Conservation (phyloP, 1,140 invertebrate species). For the Chionoecetes opilio region DNA sequence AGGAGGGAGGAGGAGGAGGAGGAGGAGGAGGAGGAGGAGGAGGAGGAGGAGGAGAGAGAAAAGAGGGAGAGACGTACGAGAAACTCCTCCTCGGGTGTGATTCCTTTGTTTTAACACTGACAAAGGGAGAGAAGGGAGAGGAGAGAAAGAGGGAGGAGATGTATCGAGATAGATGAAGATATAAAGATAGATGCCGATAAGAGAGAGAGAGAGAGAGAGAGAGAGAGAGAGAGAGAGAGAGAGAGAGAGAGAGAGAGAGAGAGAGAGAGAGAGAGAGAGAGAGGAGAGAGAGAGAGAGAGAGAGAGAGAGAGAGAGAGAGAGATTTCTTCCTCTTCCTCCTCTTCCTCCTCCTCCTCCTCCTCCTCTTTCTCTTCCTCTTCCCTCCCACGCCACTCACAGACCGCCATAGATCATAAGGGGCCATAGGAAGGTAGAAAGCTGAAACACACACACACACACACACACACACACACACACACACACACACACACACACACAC, state of each 20-base stretch:
- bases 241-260: constrained; percentile 27
- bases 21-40: neutral
- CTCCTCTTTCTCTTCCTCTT: neutral
- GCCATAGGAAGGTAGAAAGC: neutral
- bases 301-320: neutral
- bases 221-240: neutral
- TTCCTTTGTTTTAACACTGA: constrained; percentile 11
- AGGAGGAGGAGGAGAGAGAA: neutral
- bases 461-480: neutral
- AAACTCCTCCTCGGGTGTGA: neutral
- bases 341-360: neutral
- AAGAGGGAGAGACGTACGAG: constrained; percentile 10
- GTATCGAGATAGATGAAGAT: too few relatives aligned
- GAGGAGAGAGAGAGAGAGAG: neutral
- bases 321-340: neutral
- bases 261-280: constrained; percentile 27
- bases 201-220: too few relatives aligned
- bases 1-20: neutral
- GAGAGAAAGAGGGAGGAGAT: neutral
- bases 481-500: neutral
- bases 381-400: neutral
- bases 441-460: neutral
- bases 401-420: neutral
- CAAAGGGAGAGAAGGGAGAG: neutral
- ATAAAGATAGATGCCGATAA: too few relatives aligned